Conservation (phyloP, 1,140 invertebrate species). For the Aphaenogaster rudis region DNA sequence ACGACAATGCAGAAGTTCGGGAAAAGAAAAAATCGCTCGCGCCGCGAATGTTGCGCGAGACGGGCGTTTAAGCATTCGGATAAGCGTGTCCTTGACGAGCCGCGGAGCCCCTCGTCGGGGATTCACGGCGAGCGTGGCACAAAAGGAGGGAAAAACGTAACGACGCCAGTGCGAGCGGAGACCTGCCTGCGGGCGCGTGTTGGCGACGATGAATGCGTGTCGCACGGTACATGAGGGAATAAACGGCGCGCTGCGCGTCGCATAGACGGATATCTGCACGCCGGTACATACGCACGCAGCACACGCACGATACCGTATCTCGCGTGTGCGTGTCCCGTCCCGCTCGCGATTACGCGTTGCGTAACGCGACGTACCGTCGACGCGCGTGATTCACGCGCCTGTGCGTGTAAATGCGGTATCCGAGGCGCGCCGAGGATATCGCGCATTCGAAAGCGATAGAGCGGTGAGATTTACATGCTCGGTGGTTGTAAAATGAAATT, state of each 20-base stretch:
- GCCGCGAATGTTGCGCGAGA: background rate
- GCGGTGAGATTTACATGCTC: background rate
- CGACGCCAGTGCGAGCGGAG: background rate
- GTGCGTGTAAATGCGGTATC: background rate
- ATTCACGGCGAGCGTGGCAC: constrained; percentile 61
- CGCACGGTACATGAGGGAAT: constrained; percentile 2
- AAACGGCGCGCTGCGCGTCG: constrained; percentile 13
- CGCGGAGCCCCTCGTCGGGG: constrained; percentile 36
- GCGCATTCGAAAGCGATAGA: no score
- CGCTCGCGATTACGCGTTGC: constrained; percentile 52
- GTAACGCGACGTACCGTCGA: constrained; percentile 52
- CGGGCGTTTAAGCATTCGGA: constrained; percentile 54
- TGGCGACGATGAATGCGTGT: constrained; percentile 31
- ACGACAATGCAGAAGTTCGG: background rate
- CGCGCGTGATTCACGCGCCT: constrained; percentile 67
- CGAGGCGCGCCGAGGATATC: constrained; percentile 9
- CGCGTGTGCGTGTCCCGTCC: background rate
- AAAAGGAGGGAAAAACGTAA: constrained; percentile 58
- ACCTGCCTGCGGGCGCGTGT: background rate
- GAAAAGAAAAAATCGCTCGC: constrained; percentile 31
- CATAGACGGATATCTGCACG: background rate
- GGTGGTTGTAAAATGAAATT: background rate
- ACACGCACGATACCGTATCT: background rate
- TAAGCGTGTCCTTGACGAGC: constrained; percentile 65
- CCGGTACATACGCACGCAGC: background rate